These are phyloP conservation scores for Brachypteracias leptosomus DNA, from an alignment of 2,113 vertebrate genomes.

Conservation along the genomic window DNA sequence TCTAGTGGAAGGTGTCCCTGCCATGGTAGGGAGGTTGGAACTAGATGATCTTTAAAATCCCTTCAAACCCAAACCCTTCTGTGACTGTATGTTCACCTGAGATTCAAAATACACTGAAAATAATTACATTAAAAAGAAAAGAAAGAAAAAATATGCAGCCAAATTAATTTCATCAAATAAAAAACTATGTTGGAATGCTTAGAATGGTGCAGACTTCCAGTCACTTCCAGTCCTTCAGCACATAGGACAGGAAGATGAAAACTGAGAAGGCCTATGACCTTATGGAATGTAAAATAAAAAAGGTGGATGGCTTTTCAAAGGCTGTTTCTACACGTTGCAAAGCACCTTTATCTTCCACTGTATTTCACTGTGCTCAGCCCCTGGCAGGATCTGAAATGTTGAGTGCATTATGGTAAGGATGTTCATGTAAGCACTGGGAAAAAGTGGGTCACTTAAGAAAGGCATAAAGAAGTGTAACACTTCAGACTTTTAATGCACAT, in stretches of 20 bases:
- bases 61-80: background rate
- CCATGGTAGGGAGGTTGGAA: background rate
- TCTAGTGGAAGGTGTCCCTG: background rate
- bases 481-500: constrained; percentile 42
- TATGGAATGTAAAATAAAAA: background rate
- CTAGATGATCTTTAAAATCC: background rate
- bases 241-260: background rate
- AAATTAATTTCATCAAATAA: constrained; percentile 1
- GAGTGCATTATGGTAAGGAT: constrained; percentile 20
- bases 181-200: background rate
- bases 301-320: background rate
- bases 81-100: background rate
- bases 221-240: background rate
- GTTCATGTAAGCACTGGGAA: constrained; percentile 27
- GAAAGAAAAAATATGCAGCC: background rate
- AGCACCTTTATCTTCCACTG: background rate
- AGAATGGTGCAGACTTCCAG: background rate
- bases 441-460: constrained; percentile 11
- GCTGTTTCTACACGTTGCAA: background rate
- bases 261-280: background rate
- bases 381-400: constrained; percentile 6
- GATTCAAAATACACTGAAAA: background rate
- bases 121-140: background rate
- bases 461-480: background rate
- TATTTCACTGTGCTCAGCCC: background rate